Percentiles rank a stretch among this genome's conserved stretches.
These are phyloP conservation scores for Psylliodes chrysocephalus DNA, from an alignment of 2,888 invertebrate genomes.

Conservation along the genomic window DNA sequence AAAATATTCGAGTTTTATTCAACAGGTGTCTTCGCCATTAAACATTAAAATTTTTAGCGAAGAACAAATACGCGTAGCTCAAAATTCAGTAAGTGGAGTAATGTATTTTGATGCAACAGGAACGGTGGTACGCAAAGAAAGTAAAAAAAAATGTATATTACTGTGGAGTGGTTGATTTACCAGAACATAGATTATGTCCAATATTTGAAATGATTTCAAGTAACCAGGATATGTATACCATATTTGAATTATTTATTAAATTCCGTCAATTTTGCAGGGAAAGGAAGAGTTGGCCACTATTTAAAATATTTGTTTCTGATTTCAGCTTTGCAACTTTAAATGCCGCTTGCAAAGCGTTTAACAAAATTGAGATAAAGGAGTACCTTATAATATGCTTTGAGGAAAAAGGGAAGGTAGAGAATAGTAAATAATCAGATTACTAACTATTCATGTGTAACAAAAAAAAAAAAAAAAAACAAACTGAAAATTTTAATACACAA, in stretches of 20 bases:
- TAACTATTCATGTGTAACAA: too few relatives aligned
- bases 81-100: background rate
- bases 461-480: too few relatives aligned
- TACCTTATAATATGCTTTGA: slow-evolving; percentile 17
- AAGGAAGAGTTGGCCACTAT: slow-evolving; percentile 16
- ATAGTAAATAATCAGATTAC: too few relatives aligned
- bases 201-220: slow-evolving; percentile 17
- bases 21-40: slow-evolving; percentile 19
- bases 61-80: slow-evolving; percentile 4
- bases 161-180: slow-evolving; percentile 6
- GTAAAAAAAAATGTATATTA: slow-evolving; percentile 1
- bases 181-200: slow-evolving; percentile 14
- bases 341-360: too few relatives aligned
- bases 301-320: slow-evolving; percentile 18
- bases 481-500: too few relatives aligned
- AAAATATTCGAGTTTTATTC: slow-evolving; percentile 14
- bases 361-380: slow-evolving; percentile 2
- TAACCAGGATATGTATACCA: slow-evolving; percentile 9
- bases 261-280: slow-evolving; percentile 8
- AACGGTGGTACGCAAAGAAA: background rate
- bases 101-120: slow-evolving; percentile 25
- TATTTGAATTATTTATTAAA: slow-evolving; percentile 19
- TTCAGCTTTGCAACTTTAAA: slow-evolving; percentile 23
- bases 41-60: slow-evolving; percentile 23
- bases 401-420: too few relatives aligned